phyloP scores from a whole-genome alignment of 2,113 vertebrate genomes.

The Raja brachyura region DNA sequence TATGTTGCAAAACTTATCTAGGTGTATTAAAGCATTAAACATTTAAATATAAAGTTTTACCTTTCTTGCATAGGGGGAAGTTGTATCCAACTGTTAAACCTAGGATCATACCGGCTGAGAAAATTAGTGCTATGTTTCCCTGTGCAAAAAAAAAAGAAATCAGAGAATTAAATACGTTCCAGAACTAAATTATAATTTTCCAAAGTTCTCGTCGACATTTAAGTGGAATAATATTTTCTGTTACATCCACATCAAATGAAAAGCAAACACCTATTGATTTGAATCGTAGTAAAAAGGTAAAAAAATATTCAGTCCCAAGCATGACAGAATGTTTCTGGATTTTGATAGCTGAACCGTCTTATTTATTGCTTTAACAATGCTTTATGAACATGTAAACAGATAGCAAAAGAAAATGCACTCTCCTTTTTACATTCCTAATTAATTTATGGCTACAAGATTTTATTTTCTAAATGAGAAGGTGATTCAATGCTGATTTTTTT shows the following conservation, averaged over 20 bases:
- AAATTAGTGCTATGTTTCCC: constrained; percentile 99
- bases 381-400: background rate
- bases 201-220: background rate
- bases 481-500: background rate
- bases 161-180: background rate
- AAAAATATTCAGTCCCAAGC: too few species aligned
- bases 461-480: background rate
- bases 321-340: background rate
- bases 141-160: constrained; percentile 54
- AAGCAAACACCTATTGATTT: background rate
- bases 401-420: background rate
- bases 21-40: background rate
- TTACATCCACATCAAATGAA: background rate
- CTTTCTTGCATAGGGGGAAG: constrained; percentile 98
- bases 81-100: constrained; percentile 99
- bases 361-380: background rate
- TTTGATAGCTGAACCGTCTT: background rate
- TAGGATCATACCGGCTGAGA: constrained; percentile 95
- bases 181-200: background rate
- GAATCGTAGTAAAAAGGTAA: background rate
- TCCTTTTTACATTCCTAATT: background rate
- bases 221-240: background rate
- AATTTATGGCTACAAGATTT: background rate
- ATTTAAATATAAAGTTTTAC: constrained; percentile 55
- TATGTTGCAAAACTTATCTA: background rate